Percentiles rank a stretch among this genome's conserved stretches.
Conservation (phyloP, 2,888 invertebrate species). For the Seladonia tumulorum region DNA sequence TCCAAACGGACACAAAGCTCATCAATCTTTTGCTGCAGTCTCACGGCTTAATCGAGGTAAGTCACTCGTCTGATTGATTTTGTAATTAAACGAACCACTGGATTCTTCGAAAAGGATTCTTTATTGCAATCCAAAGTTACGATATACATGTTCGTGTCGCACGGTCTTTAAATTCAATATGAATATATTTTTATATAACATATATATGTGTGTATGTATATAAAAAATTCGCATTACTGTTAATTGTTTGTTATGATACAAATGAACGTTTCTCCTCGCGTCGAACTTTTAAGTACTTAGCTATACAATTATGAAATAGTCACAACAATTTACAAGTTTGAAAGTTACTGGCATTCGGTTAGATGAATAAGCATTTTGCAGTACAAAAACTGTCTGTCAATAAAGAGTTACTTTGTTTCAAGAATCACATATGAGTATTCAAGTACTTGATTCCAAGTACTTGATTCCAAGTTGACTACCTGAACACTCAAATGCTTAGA, state of each 20-base stretch:
- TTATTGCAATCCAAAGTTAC: conserved; percentile 23
- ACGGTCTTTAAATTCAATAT: conserved; percentile 28
- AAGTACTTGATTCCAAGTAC: too few species aligned
- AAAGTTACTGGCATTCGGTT: conserved; percentile 30
- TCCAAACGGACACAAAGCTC: conserved; percentile 93
- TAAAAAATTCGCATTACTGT: conserved; percentile 23
- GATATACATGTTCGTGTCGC: conserved; percentile 21
- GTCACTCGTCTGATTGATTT: conserved; percentile 50
- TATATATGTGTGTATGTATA: not conserved
- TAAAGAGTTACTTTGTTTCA: conserved; percentile 1
- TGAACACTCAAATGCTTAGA: too few species aligned
- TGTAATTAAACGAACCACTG: not conserved
- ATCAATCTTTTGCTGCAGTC: conserved; percentile 90
- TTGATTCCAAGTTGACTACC: too few species aligned
- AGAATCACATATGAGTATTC: not conserved
- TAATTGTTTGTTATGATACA: conserved; percentile 16
- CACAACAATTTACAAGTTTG: conserved; percentile 16
- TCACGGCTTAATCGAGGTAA: conserved; percentile 91
- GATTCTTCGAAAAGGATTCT: conserved; percentile 28
- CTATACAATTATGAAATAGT: conserved; percentile 12
- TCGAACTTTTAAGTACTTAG: conserved; percentile 31
- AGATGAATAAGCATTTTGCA: not conserved
- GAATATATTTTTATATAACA: not conserved
- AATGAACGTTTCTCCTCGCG: not conserved
- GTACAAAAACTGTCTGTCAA: conserved; percentile 12